Evolutionary conservation across 2,113 vertebrate genomes (phyloP), one percentile per base, ranked within the genome.

Genomic region (Cyprinus carpio): DNA sequence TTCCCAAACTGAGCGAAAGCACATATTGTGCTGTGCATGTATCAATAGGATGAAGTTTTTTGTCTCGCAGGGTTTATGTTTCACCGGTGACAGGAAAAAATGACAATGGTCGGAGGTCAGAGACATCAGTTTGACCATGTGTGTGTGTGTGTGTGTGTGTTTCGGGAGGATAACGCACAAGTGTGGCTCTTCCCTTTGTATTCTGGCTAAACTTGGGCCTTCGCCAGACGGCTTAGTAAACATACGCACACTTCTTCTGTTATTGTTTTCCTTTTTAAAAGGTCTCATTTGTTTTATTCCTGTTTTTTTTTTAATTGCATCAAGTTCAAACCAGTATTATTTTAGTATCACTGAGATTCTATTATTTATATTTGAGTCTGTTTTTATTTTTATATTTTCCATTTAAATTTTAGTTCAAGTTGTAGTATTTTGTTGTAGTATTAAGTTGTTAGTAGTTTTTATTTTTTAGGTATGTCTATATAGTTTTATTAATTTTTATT

Each of bases 41-140:
- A 31, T 81, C 60, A 8, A 15, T 75, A 34, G 31, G 46, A 56
- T 74, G 23, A 29, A 71, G 37, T 64, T 23, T 74, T 62, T 71
- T 37, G 20, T 74, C 37, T 69, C 27, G 65, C 18, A 18, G 6
- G 27, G 67, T 64, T 80, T 18, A 77, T 69, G 81, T 69, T 84
- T 67, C 75, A 60, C 23, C 25, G 25, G 16, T 54, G n/a, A 31
- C 20, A 60, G 62, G 83, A 82, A 87, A 40, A n/a, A 54, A 29
- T 8, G 46, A 87, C 86, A 83, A 83, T 87, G 34, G 75, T 79
- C 65, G 15, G 64, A 43, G 81, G 77, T 80, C 54, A 62, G 75
- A 74, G 18, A 54, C 54, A 81, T 84, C 43, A 20, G 40, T n/a
- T n/a, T 87, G 78, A 65, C 60, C 3, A 18, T 67, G n/a, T n/a